Conservation (phyloP, 2,888 invertebrate species). For the Phlogophora meticulosa region DNA sequence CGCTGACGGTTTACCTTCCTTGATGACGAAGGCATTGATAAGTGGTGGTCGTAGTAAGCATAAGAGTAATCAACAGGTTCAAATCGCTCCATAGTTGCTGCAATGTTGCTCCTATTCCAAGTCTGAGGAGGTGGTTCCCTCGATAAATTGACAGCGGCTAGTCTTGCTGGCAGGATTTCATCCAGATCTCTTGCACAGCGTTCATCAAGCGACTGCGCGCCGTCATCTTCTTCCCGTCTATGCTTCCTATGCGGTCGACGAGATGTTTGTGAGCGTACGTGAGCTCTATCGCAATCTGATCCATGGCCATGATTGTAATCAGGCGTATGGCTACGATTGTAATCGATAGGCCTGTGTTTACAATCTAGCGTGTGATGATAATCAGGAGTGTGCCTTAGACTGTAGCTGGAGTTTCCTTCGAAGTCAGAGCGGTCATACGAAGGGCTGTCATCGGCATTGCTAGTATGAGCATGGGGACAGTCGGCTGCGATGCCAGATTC, state of each 20-base stretch:
- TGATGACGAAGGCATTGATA: conserved; percentile 92
- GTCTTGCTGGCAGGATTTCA: conserved; percentile 88
- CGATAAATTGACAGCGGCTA: conserved; percentile 88
- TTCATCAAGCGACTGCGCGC: conserved; percentile 87
- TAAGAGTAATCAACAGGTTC: conserved; percentile 95
- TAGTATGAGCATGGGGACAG: conserved; percentile 87
- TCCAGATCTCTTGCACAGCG: conserved; percentile 88
- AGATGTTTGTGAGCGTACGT: conserved; percentile 84
- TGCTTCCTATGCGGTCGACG: conserved; percentile 83
- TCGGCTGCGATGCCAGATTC: conserved; percentile 90
- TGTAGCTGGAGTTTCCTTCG: conserved; percentile 86
- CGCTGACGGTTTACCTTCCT: conserved; percentile 86
- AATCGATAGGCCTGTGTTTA: conserved; percentile 83
- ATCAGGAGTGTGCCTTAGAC: conserved; percentile 83
- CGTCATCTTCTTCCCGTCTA: conserved; percentile 85
- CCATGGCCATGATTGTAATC: conserved; percentile 85
- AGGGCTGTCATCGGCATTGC: conserved; percentile 87
- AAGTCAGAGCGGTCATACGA: conserved; percentile 88
- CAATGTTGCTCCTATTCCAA: conserved; percentile 92
- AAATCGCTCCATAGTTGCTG: conserved; percentile 92
- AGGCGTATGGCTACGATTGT: conserved; percentile 86
- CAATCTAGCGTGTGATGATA: conserved; percentile 86
- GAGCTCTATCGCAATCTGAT: conserved; percentile 83
- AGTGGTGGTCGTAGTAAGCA: conserved; percentile 95
- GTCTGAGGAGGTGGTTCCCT: conserved; percentile 87